Evolutionary conservation across 2,888 invertebrate species (phyloP), one percentile per base, ranked within the genome.

Genomic region (Tigriopus californicus): DNA sequence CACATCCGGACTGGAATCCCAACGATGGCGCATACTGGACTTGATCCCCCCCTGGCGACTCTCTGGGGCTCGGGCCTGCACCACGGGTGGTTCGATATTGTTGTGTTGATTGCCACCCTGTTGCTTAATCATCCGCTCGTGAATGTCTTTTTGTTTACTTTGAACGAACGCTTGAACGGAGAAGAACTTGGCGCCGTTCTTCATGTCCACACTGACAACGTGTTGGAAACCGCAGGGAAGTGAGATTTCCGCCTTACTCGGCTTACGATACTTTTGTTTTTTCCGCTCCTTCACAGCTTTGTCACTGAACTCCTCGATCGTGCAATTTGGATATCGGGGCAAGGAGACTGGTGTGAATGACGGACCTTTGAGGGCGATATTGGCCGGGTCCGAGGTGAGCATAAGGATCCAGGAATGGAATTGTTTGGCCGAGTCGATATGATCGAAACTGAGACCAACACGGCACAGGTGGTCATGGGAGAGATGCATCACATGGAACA

Each of bases 211-310:
- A 66, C 80, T 82, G 56, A 84, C 85, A 63, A 87, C 80, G 70
- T 87, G 86, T 66, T 83, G 82, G 70, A 87, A 87, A 68, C 84
- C 84, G 68, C 85, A 86, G 1, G 87, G 87, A 68, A 81, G 80
- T 52, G 85, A 85, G 65, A 87, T 87, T 70, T 85, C 83, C 61
- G 79, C 79, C 70, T 87, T 87, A 54, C 80, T 79, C 20, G 85
- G 85, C 62, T 82, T 46, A 64, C 33, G 33, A 33, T 33, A 33
- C 33, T 33, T 33, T 33, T 33, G 33, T 55, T 66, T 67, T 62
- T 70, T 70, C 63, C 69, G 69, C 51, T 65, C 65, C 60, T 67
- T 68, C 75, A 73, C 79, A 5, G 79, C 76, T 62, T 70, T 81
- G n/a, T 52, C 33, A 40, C 24, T 25, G 24, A 25, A 52, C 24